Conservation (phyloP, 2,113 vertebrate genomes). For the Apteryx owenii region DNA sequence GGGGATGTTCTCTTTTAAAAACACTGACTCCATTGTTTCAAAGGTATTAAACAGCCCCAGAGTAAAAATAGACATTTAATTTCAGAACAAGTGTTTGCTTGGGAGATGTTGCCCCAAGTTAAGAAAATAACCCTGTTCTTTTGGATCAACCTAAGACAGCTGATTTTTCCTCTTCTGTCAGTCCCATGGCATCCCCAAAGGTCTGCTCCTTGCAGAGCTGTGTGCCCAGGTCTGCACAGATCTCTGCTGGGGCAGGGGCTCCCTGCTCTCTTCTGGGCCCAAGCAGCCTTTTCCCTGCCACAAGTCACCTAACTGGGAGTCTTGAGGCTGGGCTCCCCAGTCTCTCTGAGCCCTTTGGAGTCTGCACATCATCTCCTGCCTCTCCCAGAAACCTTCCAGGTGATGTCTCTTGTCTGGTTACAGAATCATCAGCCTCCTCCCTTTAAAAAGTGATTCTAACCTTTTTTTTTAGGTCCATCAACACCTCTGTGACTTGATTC, state of each 20-base stretch:
- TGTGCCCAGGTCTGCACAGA: too few species aligned
- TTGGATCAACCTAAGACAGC: neutral
- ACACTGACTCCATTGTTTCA: neutral
- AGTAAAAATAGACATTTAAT: neutral
- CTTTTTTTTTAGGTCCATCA: neutral
- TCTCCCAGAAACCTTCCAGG: too few species aligned
- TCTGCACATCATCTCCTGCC: too few species aligned
- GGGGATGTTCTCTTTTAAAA: neutral
- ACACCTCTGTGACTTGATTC: neutral
- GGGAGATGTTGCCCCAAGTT: neutral
- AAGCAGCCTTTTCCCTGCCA: too few species aligned
- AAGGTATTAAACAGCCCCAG: neutral
- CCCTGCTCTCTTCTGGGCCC: too few species aligned
- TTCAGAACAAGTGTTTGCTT: neutral
- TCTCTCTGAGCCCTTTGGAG: neutral
- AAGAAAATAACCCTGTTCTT: neutral
- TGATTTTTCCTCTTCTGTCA: neutral
- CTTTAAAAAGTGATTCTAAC: neutral
- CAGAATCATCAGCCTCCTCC: neutral
- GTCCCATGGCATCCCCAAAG: too few species aligned
- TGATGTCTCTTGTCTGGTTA: neutral
- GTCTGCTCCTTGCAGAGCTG: too few species aligned
- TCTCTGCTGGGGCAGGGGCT: too few species aligned
- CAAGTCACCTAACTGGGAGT: too few species aligned
- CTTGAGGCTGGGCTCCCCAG: too few species aligned